Base-by-base conservation (phyloP, 2,888 invertebrate species). In the Acrobasis consociella region DNA sequence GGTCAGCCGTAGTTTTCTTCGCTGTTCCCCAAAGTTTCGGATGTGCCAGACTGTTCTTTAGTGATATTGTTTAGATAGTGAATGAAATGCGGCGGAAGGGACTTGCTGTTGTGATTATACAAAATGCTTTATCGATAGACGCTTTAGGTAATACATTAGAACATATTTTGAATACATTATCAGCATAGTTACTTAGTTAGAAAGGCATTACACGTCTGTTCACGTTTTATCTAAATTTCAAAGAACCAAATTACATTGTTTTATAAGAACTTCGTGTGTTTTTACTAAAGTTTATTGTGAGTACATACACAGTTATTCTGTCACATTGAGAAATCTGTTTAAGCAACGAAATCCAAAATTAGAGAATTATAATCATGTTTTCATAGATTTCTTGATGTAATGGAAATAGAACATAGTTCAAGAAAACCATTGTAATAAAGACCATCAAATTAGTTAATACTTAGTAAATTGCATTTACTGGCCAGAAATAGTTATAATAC, bases 21-120 rank as follows among this genome's bases (percentile, higher is more conserved):
- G 89, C 84, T 87, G 90, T 92, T 91, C 86, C 90, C 83, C 78
- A 83, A 77, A 86, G 90, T 86, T 91, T 91, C 91, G 91, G 92
- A 91, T 81, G 92, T 92, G 88, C 77, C 82, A 86, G 88, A 91
- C 91, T 87, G 83, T 87, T 89, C 77, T 82, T 72, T 89, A 91
- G 90, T 90, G 87, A 83, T 90, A 90, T 85, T 78, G 77, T 78
- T 85, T 90, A 91, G 89, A 85, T 89, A 91, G 89, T 90, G 87
- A 85, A 89, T 80, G 82, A 81, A 87, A 82, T 78, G 80, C 82
- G 80, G 76, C 75, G 79, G 81, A 82, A 81, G 68, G 85, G 87
- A 89, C 86, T 82, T 84, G 87, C 83, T 80, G 87, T 88, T 91
- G 90, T 90, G 90, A 89, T 90, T 89, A 87, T 88, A 89, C 86